These are phyloP conservation scores for Chouioia cunea DNA, from an alignment of 2,888 invertebrate species.

Conservation along the genomic window DNA sequence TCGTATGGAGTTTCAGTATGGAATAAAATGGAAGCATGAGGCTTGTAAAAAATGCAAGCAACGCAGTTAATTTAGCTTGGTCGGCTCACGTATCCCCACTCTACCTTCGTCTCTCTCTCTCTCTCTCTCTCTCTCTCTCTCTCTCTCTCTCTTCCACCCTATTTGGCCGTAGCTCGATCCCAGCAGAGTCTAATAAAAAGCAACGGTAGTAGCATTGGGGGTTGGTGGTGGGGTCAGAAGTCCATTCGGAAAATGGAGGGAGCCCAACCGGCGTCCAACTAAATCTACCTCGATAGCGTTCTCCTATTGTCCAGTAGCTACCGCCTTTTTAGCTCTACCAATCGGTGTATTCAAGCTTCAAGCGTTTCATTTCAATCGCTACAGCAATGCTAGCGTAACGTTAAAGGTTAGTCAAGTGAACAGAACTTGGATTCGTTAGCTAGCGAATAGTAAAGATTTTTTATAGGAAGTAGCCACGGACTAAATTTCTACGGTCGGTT, in stretches of 20 bases:
- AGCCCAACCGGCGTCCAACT: conserved; percentile 64
- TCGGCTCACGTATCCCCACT: conserved; percentile 60
- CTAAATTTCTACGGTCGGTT: conserved; percentile 65
- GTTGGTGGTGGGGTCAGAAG: conserved; percentile 67
- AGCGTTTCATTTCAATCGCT: no score
- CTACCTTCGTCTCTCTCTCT: conserved; percentile 33
- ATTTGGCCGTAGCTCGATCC: conserved; percentile 55
- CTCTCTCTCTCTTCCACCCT: conserved; percentile 33
- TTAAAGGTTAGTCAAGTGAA: no score
- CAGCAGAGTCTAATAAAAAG: conserved; percentile 67
- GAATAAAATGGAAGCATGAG: conserved; percentile 60
- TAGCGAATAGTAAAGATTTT: background rate
- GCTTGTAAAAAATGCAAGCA: conserved; percentile 62
- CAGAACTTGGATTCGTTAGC: no score
- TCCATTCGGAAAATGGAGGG: conserved; percentile 69
- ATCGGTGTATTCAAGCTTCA: background rate
- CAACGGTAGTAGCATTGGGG: conserved; percentile 60
- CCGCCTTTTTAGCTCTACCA: background rate
- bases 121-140: conserved; percentile 26
- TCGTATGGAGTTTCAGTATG: conserved; percentile 58
- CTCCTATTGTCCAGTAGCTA: conserved; percentile 60
- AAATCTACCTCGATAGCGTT: conserved; percentile 66
- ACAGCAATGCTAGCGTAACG: no score
- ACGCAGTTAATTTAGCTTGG: conserved; percentile 67
- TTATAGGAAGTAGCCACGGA: conserved; percentile 46